Conservation (phyloP, 2,113 vertebrate genomes). For the Maylandia zebra region DNA sequence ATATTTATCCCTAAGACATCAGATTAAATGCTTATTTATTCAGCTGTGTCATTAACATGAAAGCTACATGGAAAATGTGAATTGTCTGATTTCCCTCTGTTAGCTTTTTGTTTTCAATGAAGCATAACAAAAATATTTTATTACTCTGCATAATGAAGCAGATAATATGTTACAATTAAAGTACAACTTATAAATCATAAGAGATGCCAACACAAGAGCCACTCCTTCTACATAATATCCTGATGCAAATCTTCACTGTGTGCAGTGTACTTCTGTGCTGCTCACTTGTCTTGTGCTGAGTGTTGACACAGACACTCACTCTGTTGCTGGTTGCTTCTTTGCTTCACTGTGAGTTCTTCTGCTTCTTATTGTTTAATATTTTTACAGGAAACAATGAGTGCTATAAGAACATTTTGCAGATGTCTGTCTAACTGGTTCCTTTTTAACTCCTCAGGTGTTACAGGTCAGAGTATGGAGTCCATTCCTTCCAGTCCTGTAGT, state of each 20-base stretch:
- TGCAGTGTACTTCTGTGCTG: neutral
- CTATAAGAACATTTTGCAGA: neutral
- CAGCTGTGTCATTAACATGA: too few relatives aligned
- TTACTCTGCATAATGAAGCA: neutral
- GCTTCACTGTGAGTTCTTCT: too few relatives aligned
- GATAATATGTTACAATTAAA: neutral
- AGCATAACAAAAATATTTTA: neutral
- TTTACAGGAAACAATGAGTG: too few relatives aligned
- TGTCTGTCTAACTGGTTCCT: neutral
- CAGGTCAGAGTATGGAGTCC: neutral
- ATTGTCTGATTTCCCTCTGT: too few relatives aligned
- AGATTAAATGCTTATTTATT: too few relatives aligned
- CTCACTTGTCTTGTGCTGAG: neutral
- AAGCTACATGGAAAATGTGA: too few relatives aligned
- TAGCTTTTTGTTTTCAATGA: too few relatives aligned
- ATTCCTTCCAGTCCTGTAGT: neutral
- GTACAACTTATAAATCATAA: neutral
- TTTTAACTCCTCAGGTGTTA: neutral
- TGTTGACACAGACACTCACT: rapidly evolving
- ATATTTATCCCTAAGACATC: too few relatives aligned
- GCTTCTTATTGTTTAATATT: neutral
- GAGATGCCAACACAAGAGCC: rapidly evolving
- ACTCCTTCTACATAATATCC: rapidly evolving
- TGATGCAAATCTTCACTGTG: neutral
- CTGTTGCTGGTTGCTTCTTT: neutral